Evolutionary conservation across 2,888 invertebrate species (phyloP), one percentile per base, ranked within the genome.

Genomic region (Blastobasis adustella): DNA sequence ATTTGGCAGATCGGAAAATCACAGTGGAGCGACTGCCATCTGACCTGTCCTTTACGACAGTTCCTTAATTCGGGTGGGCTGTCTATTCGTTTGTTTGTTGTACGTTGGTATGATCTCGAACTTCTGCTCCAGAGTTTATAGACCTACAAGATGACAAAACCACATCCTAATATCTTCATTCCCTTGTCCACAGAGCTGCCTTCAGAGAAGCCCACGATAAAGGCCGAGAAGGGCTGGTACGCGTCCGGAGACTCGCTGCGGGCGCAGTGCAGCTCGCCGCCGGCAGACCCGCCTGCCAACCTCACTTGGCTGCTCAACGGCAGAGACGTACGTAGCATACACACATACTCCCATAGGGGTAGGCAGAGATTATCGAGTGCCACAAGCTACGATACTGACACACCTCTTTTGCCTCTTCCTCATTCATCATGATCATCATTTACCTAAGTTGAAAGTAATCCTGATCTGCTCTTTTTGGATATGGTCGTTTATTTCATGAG

Each of bases 231-330:
- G 56, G 92, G 93, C 45, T 93, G 94, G 73, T 93, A 95, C 69
- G 93, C 94, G 58, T 92, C 93, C 5, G 95, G 95, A 6, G 95
- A 95, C 75, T 90, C 91, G n/a, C 85, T 95, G 51, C 87, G 91
- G 55, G 95, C 95, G 52, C 95, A 95, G 74, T 95, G 95, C 76
- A 92, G 93, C 36, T 93, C 94, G 3, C 92, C 93, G 6, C 93
- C 93, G 0, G 94, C 95, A 10, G 92, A 92, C 61, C 95, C 95
- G 0, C 91, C 92, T 10, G 94, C 93, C 37, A 91, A 91, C 63
- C 89, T 95, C 55, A 93, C 92, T 62, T 95, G 95, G 88, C 89
- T 92, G 59, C 90, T 95, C 56, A 95, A 95, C 79, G 94, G 94
- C 73, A 89, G 91, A 73, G 92, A 92, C 84, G 95, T 95, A 81